These are phyloP conservation scores for Accipiter cooperii DNA, from an alignment of 2,113 vertebrate species.

Conservation along the genomic window DNA sequence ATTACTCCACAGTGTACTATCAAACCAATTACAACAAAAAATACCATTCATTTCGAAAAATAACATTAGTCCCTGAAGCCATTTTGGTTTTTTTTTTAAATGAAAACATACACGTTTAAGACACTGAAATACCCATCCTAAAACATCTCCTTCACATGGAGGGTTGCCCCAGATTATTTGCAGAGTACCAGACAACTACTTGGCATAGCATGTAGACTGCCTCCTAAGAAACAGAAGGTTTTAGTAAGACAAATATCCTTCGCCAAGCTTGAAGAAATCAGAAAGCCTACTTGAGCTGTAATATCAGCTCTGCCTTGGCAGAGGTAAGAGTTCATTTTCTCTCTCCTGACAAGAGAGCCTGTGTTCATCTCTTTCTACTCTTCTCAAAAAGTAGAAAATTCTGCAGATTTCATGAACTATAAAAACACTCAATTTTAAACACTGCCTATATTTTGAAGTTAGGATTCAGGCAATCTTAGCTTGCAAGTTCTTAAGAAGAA, in stretches of 20 bases:
- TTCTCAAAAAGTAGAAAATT: neutral
- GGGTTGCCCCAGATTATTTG: neutral
- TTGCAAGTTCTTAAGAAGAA: neutral
- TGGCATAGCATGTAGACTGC: neutral
- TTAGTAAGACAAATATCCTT: neutral
- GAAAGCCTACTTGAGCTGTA: neutral
- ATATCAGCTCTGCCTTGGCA: neutral
- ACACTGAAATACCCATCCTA: neutral
- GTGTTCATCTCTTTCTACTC: neutral
- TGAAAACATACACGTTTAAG: neutral
- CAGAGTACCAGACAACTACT: neutral
- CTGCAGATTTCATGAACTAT: neutral
- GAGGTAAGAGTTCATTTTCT: neutral
- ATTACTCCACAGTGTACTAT: neutral
- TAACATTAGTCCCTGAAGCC: neutral
- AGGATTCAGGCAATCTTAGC: neutral
- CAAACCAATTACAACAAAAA: neutral
- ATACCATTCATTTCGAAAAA: neutral
- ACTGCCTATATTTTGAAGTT: neutral
- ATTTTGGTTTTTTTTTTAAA: neutral
- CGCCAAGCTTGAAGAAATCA: neutral
- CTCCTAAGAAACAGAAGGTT: neutral
- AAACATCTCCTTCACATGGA: neutral
- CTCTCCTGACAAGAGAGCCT: neutral
- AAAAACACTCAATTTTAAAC: neutral